Evolutionary conservation across 2,797 vertebrate genomes (phyloP), one percentile per base, ranked within the genome.

Genomic region (Stomatorhinus walkeri): DNA sequence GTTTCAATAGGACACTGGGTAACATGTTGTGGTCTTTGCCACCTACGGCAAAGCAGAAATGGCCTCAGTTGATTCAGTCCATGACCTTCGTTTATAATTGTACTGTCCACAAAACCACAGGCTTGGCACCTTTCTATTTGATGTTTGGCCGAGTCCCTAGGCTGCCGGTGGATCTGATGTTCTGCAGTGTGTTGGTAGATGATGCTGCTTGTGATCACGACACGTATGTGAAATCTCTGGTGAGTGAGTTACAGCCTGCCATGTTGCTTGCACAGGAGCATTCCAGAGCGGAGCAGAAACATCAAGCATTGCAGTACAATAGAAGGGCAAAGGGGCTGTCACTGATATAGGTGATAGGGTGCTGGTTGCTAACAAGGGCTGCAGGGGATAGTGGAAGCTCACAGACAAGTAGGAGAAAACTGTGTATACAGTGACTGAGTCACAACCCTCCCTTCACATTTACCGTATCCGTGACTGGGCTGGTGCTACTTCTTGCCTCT

Each of bases 1-100:
- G 61, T 48, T 12, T 89, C 0, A 85, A 83, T 22, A 7, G 76
- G 16, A 89, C 56, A 1, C 40, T 88, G 24, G 76, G 87, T 8
- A 72, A 54, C 16, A 89, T 89, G 54, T 19, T 68, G 5, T 1
- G 56, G 5, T 76, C 87, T 1, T n/a, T 89, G 7, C 87, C 79
- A 0, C 1, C 46, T 5, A 72, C 1, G 4, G 19, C 54, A 0
- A 89, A 88, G 8, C 28, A 49, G 1, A 56, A n/a, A 56, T 89
- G 79, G 87, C 76, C 89, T 40, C 87, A 88, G 16, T 19, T 89
- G 90, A 40, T 91, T 24, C 48, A 90, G 1, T 48, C 76, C 0
- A n/a, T 91, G 6, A 90, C 85, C 0, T 90, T 90, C 1, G 1
- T 76, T 0, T 90, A 91, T 10, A 91, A 90, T 1, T 89, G 79